Evolutionary conservation across 2,797 vertebrate genomes (phyloP).

Genomic region (Cryptoprocta ferox): DNA sequence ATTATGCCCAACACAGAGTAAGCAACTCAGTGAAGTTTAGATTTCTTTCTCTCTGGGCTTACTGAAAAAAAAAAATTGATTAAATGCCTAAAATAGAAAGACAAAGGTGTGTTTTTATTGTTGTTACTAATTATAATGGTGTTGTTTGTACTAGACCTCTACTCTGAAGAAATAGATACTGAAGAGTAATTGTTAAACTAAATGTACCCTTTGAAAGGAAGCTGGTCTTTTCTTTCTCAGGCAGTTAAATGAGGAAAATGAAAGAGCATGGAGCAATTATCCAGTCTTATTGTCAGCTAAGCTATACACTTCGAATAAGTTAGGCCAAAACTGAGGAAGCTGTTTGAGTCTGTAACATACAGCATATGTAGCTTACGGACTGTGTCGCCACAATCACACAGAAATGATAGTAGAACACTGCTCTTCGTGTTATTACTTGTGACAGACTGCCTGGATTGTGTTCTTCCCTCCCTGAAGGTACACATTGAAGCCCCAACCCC

Average conservation of each 20-base stretch:
- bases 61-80: not conserved
- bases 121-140: not conserved
- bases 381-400: not conserved
- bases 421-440: not conserved
- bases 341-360: not conserved
- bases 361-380: not conserved
- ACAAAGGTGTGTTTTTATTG: not conserved
- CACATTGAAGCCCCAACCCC: not conserved
- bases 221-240: not conserved
- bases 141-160: not conserved
- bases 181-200: not conserved
- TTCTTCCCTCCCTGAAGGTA: not conserved
- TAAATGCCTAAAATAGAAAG: not conserved
- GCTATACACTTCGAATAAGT: not conserved
- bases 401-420: not conserved
- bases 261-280: not conserved
- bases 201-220: not conserved
- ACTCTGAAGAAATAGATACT: slow-evolving; percentile 5
- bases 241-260: not conserved
- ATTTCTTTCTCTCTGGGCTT: not conserved
- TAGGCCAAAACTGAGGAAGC: not conserved
- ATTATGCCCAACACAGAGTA: not conserved
- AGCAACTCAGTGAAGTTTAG: not conserved
- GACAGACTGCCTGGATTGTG: not conserved
- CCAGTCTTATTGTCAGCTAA: not conserved